Conservation (phyloP, 2,797 vertebrate species). For the Schizopygopsis pylzovi region DNA sequence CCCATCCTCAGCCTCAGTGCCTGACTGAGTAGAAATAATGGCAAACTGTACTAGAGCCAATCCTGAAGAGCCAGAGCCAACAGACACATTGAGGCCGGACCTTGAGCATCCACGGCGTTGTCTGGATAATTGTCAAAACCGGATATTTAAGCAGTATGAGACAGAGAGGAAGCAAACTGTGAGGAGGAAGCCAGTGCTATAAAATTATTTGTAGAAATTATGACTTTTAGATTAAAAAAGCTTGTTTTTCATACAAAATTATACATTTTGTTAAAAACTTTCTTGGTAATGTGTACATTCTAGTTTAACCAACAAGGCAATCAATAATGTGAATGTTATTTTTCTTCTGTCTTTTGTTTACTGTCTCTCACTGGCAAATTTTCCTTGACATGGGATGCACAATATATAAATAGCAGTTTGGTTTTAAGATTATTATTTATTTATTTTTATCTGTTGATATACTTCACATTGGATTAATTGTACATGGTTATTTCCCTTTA, state of each 20-base stretch:
- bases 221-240: background rate
- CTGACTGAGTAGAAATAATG: slow-evolving; percentile 59
- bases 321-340: background rate
- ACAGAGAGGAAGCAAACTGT: slow-evolving; percentile 22
- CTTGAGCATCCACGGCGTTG: slow-evolving; percentile 16
- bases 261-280: too few species aligned
- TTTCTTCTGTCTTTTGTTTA: background rate
- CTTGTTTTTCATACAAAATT: background rate
- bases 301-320: background rate
- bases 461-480: background rate
- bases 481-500: too few species aligned
- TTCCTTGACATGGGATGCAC: background rate
- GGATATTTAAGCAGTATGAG: slow-evolving; percentile 34
- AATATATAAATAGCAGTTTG: background rate
- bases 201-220: background rate
- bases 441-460: background rate
- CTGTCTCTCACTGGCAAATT: background rate
- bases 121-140: slow-evolving; percentile 22
- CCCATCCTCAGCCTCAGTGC: slow-evolving; percentile 52
- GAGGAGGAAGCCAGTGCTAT: background rate
- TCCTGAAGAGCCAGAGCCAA: slow-evolving; percentile 28
- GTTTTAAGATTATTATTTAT: too few species aligned
- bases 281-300: background rate
- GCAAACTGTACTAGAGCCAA: slow-evolving; percentile 28
- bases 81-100: slow-evolving; percentile 28